Conservation (phyloP, 2,113 vertebrate species). For the Oreochromis niloticus region DNA sequence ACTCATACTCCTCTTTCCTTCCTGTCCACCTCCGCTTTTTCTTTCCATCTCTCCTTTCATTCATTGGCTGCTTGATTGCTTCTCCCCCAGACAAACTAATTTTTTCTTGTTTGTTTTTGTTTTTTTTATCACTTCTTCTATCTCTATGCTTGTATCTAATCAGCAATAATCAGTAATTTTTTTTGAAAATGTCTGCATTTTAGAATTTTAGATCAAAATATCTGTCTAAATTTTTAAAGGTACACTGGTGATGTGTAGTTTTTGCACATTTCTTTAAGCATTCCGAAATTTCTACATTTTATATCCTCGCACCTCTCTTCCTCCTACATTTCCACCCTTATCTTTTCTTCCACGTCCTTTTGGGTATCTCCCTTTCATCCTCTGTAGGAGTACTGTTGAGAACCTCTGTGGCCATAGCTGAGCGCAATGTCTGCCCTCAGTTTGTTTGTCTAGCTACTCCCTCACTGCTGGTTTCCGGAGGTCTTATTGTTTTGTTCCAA, state of each 20-base stretch:
- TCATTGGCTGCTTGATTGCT: not conserved
- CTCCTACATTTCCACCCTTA: not conserved
- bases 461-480: slow-evolving; percentile 29
- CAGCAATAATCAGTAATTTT: not conserved
- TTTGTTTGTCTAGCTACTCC: slow-evolving; percentile 46
- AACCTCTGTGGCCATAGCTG: slow-evolving; percentile 12
- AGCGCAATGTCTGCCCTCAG: slow-evolving; percentile 15
- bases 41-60: not conserved
- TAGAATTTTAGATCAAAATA: not conserved
- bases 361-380: slow-evolving; percentile 27
- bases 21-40: not conserved
- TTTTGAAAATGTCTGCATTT: not conserved
- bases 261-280: not conserved
- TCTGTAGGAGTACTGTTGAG: slow-evolving; percentile 17
- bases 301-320: not conserved
- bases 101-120: not conserved
- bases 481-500: slow-evolving; percentile 51
- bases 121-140: not conserved
- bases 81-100: not conserved
- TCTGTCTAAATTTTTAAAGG: not conserved
- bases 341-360: not conserved
- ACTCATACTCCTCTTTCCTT: slow-evolving; percentile 25
- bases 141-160: not conserved
- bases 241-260: not conserved
- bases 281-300: not conserved